phyloP scores from a whole-genome alignment of 1,140 invertebrate genomes.

The Steinernema khuongi region DNA sequence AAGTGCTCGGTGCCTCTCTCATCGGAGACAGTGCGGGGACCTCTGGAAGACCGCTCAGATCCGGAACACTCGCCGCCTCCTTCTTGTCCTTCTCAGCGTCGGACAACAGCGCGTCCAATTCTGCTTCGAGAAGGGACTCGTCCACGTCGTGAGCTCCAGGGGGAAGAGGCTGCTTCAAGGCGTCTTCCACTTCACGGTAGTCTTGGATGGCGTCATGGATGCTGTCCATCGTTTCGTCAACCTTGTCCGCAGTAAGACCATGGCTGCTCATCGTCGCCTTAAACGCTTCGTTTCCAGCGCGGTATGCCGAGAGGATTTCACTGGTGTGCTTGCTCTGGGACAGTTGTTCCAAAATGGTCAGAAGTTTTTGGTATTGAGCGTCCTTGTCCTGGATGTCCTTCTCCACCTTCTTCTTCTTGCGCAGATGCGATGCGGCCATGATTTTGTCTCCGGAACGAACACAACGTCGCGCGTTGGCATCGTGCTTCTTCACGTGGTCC shows the following conservation, averaged over 20 bases:
- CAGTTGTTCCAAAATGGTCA: constrained; percentile 50
- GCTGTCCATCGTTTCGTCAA: constrained; percentile 51
- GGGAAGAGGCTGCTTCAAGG: constrained; percentile 28
- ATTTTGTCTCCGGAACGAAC: constrained; percentile 47
- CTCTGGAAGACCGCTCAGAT: background rate
- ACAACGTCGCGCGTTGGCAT: constrained; percentile 41
- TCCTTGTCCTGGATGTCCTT: constrained; percentile 58
- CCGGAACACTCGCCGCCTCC: background rate
- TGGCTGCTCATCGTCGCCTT: constrained; percentile 47
- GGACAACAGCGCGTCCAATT: background rate
- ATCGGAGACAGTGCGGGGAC: background rate
- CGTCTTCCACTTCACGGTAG: constrained; percentile 46
- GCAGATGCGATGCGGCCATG: constrained; percentile 37
- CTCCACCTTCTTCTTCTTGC: constrained; percentile 46
- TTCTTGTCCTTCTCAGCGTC: background rate
- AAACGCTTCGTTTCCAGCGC: constrained; percentile 48
- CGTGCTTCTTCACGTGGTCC: constrained; percentile 30
- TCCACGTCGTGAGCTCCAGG: background rate
- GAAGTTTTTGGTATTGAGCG: constrained; percentile 47
- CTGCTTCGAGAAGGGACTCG: background rate
- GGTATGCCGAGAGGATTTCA: constrained; percentile 52
- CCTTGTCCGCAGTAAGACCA: constrained; percentile 50
- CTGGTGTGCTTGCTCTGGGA: constrained; percentile 50
- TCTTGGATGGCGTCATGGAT: constrained; percentile 51
- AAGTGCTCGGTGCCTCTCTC: background rate